Evolutionary conservation across 2,113 vertebrate species (phyloP).

Genomic region (Pandion haliaetus): DNA sequence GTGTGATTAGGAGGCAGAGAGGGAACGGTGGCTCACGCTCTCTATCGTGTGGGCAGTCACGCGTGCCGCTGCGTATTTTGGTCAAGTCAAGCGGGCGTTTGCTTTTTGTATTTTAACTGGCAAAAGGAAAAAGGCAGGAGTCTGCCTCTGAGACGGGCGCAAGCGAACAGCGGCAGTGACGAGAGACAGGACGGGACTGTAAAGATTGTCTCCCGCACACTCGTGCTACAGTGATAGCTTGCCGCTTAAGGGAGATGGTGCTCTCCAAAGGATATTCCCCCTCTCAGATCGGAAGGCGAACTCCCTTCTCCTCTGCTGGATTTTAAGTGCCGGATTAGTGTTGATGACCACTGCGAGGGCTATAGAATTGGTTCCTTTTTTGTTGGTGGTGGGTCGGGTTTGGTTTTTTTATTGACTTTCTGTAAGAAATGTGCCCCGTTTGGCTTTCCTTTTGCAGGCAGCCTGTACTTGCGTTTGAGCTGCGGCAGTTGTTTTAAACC

Average conservation of each 20-base stretch:
- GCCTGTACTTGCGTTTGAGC: not conserved
- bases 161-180: not conserved
- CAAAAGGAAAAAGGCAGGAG: not conserved
- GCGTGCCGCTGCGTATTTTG: not conserved
- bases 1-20: not conserved
- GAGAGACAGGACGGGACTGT: no score
- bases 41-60: not conserved
- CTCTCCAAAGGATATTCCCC: not conserved
- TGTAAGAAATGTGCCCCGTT: not conserved
- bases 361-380: rapidly evolving
- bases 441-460: not conserved
- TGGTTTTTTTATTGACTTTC: not conserved
- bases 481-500: not conserved
- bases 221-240: not conserved
- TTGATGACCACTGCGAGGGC: not conserved
- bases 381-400: not conserved
- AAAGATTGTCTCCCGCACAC: rapidly evolving
- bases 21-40: not conserved
- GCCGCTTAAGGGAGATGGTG: not conserved
- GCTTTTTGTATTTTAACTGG: not conserved
- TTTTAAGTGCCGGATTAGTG: not conserved
- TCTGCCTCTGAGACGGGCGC: not conserved
- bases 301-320: not conserved
- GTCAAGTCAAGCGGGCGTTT: not conserved
- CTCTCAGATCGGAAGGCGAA: rapidly evolving